These are phyloP conservation scores for Nycticebus coucang DNA, from an alignment of 2,113 vertebrate genomes.

Conservation along the genomic window DNA sequence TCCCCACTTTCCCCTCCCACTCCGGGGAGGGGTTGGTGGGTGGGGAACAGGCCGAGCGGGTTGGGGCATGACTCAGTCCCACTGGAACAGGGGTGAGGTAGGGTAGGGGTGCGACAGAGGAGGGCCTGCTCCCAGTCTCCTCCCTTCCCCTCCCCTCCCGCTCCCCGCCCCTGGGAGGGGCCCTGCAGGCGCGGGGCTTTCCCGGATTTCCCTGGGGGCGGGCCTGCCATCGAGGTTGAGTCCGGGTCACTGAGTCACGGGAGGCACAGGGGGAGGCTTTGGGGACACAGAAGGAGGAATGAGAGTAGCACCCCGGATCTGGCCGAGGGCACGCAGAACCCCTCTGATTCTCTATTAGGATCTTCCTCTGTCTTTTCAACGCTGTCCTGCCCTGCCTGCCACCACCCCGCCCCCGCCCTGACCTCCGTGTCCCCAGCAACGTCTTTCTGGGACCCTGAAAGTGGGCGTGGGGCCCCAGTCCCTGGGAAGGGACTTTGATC, in stretches of 20 bases:
- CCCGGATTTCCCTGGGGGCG: slow-evolving; percentile 79
- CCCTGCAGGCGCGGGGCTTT: slow-evolving; percentile 66
- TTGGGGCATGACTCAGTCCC: slow-evolving; percentile 69
- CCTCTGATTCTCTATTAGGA: background rate
- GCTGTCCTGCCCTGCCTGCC: background rate
- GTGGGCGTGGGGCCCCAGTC: background rate
- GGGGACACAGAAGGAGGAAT: background rate
- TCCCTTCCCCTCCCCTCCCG: background rate
- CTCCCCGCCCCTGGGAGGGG: slow-evolving; percentile 54
- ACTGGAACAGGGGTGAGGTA: background rate
- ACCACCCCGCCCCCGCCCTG: accelerated
- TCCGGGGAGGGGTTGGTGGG: background rate
- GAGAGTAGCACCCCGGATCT: background rate
- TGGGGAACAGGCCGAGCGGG: slow-evolving; percentile 64
- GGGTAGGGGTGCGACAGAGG: background rate
- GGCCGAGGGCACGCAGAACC: background rate
- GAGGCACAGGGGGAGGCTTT: background rate
- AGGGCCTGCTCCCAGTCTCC: background rate
- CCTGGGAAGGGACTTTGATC: slow-evolving; percentile 53
- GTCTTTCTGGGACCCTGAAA: background rate
- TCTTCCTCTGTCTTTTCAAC: background rate
- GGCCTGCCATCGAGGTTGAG: slow-evolving; percentile 67
- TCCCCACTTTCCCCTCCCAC: background rate
- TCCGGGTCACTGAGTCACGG: slow-evolving; percentile 71
- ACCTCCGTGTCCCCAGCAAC: background rate